phyloP scores from a whole-genome alignment of 1,140 invertebrate species.

The Venustaconcha ellipsiformis region DNA sequence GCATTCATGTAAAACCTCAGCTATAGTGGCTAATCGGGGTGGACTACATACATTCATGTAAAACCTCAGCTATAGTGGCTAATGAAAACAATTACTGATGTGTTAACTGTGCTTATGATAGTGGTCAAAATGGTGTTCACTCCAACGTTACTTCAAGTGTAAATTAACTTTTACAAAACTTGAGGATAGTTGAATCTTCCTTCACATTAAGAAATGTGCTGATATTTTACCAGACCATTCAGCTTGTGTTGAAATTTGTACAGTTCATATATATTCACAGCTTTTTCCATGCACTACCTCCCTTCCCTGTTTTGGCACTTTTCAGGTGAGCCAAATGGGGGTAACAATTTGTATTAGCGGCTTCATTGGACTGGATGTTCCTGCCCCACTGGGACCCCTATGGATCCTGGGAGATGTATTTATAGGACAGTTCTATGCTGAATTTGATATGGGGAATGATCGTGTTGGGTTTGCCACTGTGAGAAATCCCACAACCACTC shows the following conservation, averaged over 20 bases:
- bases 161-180: too few relatives aligned
- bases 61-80: too few relatives aligned
- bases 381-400: slow-evolving; percentile 76
- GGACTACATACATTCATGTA: too few relatives aligned
- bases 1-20: too few relatives aligned
- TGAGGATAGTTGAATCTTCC: neutral
- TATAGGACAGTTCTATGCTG: slow-evolving; percentile 94
- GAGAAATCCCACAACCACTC: slow-evolving; percentile 4
- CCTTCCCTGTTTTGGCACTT: slow-evolving; percentile 4
- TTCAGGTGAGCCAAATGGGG: slow-evolving; percentile 64
- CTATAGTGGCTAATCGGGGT: too few relatives aligned
- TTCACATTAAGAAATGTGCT: neutral
- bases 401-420: slow-evolving; percentile 84
- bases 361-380: slow-evolving; percentile 97
- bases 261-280: neutral
- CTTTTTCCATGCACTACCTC: neutral
- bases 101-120: too few relatives aligned
- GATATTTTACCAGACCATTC: neutral
- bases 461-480: slow-evolving; percentile 88
- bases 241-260: neutral
- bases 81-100: too few relatives aligned
- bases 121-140: too few relatives aligned
- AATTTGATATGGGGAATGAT: slow-evolving; percentile 92
- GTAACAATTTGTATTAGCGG: slow-evolving; percentile 87
- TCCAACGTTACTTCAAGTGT: too few relatives aligned